Evolutionary conservation across 2,888 invertebrate species (phyloP).

Genomic region (Teinopalpus imperialis): DNA sequence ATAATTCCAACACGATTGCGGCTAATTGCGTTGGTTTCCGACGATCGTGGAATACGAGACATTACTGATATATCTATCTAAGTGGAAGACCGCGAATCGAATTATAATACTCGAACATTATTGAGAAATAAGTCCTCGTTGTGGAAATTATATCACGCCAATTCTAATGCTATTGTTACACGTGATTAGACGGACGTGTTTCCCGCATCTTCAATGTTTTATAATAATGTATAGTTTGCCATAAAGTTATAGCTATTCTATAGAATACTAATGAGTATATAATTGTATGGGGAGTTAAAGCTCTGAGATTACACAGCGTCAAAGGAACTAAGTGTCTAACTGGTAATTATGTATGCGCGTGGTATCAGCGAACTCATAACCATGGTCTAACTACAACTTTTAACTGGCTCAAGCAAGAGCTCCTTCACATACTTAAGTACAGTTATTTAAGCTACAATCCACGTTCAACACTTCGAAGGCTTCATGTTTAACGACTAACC

Average conservation of each 20-base stretch:
- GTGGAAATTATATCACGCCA: slow-evolving; percentile 53
- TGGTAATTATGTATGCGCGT: slow-evolving; percentile 55
- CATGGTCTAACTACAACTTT: slow-evolving; percentile 40
- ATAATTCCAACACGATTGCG: slow-evolving; percentile 77
- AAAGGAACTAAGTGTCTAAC: slow-evolving; percentile 62
- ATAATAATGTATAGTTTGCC: slow-evolving; percentile 31
- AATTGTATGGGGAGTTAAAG: slow-evolving; percentile 47
- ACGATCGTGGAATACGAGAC: slow-evolving; percentile 61
- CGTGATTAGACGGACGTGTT: slow-evolving; percentile 63
- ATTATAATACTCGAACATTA: slow-evolving; percentile 46
- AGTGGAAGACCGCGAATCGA: slow-evolving; percentile 36
- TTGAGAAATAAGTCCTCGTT: slow-evolving; percentile 54
- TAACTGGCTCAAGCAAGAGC: slow-evolving; percentile 37
- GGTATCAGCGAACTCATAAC: slow-evolving; percentile 38
- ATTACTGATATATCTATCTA: slow-evolving; percentile 59
- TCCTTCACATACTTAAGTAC: slow-evolving; percentile 26
- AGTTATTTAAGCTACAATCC: slow-evolving; percentile 26
- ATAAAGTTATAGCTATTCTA: slow-evolving; percentile 28
- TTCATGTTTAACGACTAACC: slow-evolving; percentile 37
- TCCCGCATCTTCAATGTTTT: slow-evolving; percentile 41
- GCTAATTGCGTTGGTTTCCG: slow-evolving; percentile 76
- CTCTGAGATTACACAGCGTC: slow-evolving; percentile 49
- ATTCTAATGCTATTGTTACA: slow-evolving; percentile 56
- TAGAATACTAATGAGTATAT: slow-evolving; percentile 33
- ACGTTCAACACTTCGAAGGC: slow-evolving; percentile 30